Evolutionary conservation across 2,888 invertebrate species (phyloP).

Genomic region (Diadegma fenestrale): DNA sequence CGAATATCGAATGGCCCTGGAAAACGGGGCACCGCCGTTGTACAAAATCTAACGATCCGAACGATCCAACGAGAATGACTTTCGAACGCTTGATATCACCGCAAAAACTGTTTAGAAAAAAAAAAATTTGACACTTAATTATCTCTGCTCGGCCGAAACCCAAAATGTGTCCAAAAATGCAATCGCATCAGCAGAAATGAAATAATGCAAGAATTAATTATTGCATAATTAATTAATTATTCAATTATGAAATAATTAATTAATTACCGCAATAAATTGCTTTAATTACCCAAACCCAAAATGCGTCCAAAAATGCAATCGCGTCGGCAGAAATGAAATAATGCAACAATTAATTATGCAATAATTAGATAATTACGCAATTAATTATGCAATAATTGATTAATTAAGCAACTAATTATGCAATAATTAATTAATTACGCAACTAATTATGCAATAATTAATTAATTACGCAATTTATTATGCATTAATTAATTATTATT

Average conservation of each 20-base stretch:
- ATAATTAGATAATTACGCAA: too few species aligned
- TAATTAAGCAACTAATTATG: not conserved
- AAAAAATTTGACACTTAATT: too few species aligned
- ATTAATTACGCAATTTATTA: not conserved
- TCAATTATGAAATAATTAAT: too few species aligned
- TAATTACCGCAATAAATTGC: too few species aligned
- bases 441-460: not conserved
- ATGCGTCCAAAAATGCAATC: not conserved
- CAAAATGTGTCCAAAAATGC: too few species aligned
- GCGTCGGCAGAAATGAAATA: not conserved
- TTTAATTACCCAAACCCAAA: too few species aligned
- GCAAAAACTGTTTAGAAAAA: not conserved
- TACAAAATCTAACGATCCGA: conserved; percentile 25
- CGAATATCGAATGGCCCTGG: conserved; percentile 34
- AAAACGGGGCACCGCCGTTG: conserved; percentile 8
- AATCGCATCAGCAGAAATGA: not conserved
- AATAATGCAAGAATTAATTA: too few species aligned
- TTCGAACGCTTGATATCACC: conserved; percentile 10
- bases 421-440: not conserved
- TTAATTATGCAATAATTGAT: not conserved
- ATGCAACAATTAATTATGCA: not conserved
- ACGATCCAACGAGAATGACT: conserved; percentile 23
- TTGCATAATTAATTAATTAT: too few species aligned
- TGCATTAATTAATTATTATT: not conserved
- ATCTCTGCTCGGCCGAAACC: too few species aligned